phyloP scores from a whole-genome alignment of 2,797 vertebrate genomes.

The Acridotheres tristis region DNA sequence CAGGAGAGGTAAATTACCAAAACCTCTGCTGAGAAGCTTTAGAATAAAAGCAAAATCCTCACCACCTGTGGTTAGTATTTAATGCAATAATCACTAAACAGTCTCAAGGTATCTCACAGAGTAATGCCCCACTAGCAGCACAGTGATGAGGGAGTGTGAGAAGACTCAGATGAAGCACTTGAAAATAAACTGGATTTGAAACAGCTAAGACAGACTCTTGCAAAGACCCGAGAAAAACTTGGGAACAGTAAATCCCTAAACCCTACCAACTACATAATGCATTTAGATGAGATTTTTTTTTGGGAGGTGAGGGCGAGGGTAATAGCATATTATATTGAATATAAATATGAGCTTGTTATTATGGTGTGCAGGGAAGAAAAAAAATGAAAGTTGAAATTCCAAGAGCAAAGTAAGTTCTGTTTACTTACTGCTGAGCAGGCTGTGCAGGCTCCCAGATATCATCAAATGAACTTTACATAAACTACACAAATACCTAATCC shows the following conservation, averaged over 20 bases:
- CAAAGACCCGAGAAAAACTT: background rate
- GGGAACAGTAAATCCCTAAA: background rate
- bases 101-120: background rate
- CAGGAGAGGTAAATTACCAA: background rate
- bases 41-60: background rate
- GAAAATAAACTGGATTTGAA: background rate
- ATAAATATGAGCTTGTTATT: background rate
- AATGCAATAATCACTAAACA: background rate
- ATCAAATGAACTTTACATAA: background rate
- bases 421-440: background rate
- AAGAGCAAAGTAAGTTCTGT: background rate
- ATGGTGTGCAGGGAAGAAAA: background rate
- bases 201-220: background rate
- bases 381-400: background rate
- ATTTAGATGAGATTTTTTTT: background rate
- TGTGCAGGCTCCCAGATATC: background rate
- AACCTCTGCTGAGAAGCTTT: background rate
- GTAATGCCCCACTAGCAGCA: background rate
- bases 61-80: background rate
- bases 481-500: background rate
- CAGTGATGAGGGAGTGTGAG: background rate
- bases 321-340: background rate
- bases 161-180: background rate
- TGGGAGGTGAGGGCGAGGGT: fast-evolving
- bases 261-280: background rate